A percentile compares a stretch with the other conserved stretches of the same genome.
phyloP scores from a whole-genome alignment of 2,888 invertebrate species.

The Acleris holmiana region DNA sequence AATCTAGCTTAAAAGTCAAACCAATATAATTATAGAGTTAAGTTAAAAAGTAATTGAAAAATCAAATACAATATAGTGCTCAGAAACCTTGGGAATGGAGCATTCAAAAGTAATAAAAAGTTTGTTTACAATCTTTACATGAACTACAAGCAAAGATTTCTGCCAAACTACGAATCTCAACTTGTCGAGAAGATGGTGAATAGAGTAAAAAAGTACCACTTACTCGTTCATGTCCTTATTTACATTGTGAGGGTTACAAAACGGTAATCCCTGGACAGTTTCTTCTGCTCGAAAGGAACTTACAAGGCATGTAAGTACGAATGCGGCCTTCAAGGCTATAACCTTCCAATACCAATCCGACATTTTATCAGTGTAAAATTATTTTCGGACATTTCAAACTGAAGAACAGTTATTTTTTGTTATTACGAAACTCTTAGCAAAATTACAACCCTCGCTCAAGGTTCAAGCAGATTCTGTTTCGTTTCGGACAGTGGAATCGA shows the following conservation, averaged over 20 bases:
- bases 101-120: slow-evolving; percentile 8
- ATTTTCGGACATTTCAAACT: slow-evolving; percentile 72
- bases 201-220: slow-evolving; percentile 47
- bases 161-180: slow-evolving; percentile 8
- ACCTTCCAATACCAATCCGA: slow-evolving; percentile 78
- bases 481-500: background rate
- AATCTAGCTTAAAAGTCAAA: no score
- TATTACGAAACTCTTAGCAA: slow-evolving; percentile 63
- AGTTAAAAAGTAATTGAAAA: no score
- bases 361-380: slow-evolving; percentile 74
- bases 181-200: background rate
- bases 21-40: no score
- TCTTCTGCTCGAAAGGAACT: slow-evolving; percentile 71
- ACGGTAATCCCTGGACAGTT: slow-evolving; percentile 72
- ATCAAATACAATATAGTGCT: background rate
- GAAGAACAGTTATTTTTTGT: slow-evolving; percentile 46
- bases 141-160: background rate
- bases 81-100: slow-evolving; percentile 5
- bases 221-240: slow-evolving; percentile 66
- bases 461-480: slow-evolving; percentile 13
- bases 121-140: slow-evolving; percentile 30
- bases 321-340: slow-evolving; percentile 66
- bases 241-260: slow-evolving; percentile 71
- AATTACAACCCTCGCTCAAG: slow-evolving; percentile 49
- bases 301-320: slow-evolving; percentile 66